These are phyloP conservation scores for Hedya salicella DNA, from an alignment of 2,888 invertebrate species.

Conservation along the genomic window DNA sequence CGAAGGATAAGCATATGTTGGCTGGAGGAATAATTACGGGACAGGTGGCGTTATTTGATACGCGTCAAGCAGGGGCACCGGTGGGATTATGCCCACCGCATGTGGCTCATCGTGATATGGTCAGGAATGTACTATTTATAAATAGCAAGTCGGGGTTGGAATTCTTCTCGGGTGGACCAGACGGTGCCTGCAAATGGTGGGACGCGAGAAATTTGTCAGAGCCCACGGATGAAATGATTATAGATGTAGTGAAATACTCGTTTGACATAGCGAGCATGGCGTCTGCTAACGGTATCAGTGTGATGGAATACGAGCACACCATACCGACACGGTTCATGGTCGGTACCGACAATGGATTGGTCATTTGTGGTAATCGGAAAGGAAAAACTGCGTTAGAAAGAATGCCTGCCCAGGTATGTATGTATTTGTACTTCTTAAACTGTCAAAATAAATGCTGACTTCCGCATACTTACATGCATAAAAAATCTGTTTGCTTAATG, in stretches of 20 bases:
- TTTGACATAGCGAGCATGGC: slow-evolving; percentile 81
- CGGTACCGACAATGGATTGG: slow-evolving; percentile 87
- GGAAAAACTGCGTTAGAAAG: slow-evolving; percentile 88
- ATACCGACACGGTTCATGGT: slow-evolving; percentile 90
- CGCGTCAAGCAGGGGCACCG: slow-evolving; percentile 89
- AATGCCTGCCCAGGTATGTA: slow-evolving; percentile 84
- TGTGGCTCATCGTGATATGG: slow-evolving; percentile 94
- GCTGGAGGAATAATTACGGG: slow-evolving; percentile 89
- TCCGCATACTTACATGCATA: too few species aligned
- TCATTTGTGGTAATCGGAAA: slow-evolving; percentile 89
- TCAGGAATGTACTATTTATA: slow-evolving; percentile 93
- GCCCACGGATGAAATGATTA: slow-evolving; percentile 86
- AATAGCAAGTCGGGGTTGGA: slow-evolving; percentile 96
- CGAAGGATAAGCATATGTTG: slow-evolving; percentile 88
- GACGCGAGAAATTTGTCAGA: slow-evolving; percentile 87
- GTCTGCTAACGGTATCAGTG: slow-evolving; percentile 85
- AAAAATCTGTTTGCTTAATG: too few species aligned
- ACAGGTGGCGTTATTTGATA: slow-evolving; percentile 90
- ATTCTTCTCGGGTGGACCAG: slow-evolving; percentile 95
- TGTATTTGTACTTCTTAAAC: neutral
- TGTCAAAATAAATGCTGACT: too few species aligned
- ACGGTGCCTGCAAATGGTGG: slow-evolving; percentile 95
- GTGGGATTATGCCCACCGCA: slow-evolving; percentile 90
- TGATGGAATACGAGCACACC: slow-evolving; percentile 89
- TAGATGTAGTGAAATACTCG: slow-evolving; percentile 86